Percentiles rank a stretch among this genome's conserved stretches.
Conservation (phyloP, 64 coral and sea anemone genomes). For the Montipora efflorescens region DNA sequence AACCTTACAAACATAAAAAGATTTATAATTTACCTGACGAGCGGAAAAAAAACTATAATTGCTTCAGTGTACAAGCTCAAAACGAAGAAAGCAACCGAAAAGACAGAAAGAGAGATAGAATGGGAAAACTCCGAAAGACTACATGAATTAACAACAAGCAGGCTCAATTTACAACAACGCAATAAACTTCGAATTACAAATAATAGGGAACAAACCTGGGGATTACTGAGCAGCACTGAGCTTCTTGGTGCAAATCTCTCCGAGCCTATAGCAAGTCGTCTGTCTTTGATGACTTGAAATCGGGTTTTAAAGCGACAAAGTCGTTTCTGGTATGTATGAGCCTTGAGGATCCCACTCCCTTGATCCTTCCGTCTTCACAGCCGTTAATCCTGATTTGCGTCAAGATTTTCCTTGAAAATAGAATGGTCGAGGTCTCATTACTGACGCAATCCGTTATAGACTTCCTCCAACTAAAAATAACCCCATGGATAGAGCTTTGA, state of each 20-base stretch:
- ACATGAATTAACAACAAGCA: no score
- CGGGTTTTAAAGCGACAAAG: not conserved
- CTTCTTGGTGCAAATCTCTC: not conserved
- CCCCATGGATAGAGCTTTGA: not conserved
- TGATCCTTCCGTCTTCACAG: not conserved
- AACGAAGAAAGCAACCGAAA: no score
- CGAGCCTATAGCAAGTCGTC: not conserved
- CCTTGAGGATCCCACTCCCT: not conserved
- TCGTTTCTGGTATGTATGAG: not conserved
- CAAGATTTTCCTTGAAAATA: not conserved
- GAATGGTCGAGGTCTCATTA: not conserved
- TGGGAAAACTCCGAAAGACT: no score
- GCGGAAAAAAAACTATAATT: no score
- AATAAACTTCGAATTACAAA: no score
- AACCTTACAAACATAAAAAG: no score
- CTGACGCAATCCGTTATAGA: not conserved
- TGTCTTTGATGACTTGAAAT: not conserved
- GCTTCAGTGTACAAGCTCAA: no score
- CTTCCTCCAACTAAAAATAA: not conserved
- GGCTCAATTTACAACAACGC: no score
- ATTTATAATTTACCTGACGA: no score
- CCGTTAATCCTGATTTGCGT: not conserved
- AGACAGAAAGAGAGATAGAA: no score
- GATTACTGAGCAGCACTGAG: no score
- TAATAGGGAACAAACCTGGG: no score